phyloP scores from a whole-genome alignment of 2,113 vertebrate species.

The Tretioscincus oriximinensis region DNA sequence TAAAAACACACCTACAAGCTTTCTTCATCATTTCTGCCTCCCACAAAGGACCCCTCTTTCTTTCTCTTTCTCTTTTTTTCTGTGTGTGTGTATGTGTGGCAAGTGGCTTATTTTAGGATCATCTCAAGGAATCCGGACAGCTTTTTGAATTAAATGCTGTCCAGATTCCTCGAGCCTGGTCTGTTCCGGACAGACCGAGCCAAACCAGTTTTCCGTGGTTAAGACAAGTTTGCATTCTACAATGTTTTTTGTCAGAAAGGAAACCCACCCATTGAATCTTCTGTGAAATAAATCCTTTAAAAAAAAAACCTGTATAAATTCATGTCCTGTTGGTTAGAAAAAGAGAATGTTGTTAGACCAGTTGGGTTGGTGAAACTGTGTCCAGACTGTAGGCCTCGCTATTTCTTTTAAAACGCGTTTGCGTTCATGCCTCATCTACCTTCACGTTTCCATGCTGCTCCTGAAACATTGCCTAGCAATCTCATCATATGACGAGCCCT shows the following conservation, averaged over 20 bases:
- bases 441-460: too few relatives aligned
- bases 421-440: too few relatives aligned
- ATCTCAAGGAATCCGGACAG: conserved; percentile 26
- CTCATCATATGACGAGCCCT: too few relatives aligned
- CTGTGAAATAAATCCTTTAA: conserved; percentile 56
- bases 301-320: conserved; percentile 38
- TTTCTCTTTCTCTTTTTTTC: not conserved
- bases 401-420: too few relatives aligned
- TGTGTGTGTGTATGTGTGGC: not conserved
- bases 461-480: too few relatives aligned
- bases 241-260: conserved; percentile 69
- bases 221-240: conserved; percentile 65
- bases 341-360: not conserved
- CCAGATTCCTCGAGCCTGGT: conserved; percentile 58
- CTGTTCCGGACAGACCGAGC: conserved; percentile 62
- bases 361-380: not conserved
- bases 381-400: too few relatives aligned
- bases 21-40: not conserved
- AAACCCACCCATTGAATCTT: conserved; percentile 68
- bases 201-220: conserved; percentile 78
- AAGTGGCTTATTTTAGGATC: conserved; percentile 52
- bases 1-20: conserved; percentile 11
- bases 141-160: conserved; percentile 15
- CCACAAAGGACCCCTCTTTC: not conserved
- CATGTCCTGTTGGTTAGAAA: conserved; percentile 64